A percentile compares a stretch with the other conserved stretches of the same genome.
phyloP scores from a whole-genome alignment of 2,888 invertebrate species.

The Ptilodon capucinus region DNA sequence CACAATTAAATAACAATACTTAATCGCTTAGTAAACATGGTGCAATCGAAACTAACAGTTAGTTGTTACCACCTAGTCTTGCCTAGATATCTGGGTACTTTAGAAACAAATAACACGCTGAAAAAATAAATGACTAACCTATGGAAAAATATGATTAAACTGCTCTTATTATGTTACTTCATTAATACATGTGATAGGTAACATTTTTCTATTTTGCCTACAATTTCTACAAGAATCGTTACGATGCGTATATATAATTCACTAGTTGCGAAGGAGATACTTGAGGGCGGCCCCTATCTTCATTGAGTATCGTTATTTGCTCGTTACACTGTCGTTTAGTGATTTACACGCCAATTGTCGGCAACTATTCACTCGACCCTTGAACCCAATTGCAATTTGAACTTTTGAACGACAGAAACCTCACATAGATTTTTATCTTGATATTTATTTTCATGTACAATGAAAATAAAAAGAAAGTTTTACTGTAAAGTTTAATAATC shows the following conservation, averaged over 20 bases:
- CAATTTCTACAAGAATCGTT: background rate
- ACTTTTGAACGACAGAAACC: slow-evolving; percentile 33
- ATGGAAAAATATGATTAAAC: no score
- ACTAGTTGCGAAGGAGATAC: slow-evolving; percentile 20
- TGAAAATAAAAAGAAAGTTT: background rate
- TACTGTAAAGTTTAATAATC: background rate
- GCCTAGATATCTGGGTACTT: no score
- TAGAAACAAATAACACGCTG: no score
- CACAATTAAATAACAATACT: slow-evolving; percentile 11
- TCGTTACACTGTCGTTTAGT: slow-evolving; percentile 51
- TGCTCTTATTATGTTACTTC: no score
- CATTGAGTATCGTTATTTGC: slow-evolving; percentile 59
- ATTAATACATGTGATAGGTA: no score
- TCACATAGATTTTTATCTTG: slow-evolving; percentile 15
- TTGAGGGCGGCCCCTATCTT: slow-evolving; percentile 66
- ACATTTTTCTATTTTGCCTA: background rate
- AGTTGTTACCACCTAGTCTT: no score
- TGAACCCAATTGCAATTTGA: slow-evolving; percentile 28
- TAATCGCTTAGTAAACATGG: slow-evolving; percentile 7
- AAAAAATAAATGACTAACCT: no score
- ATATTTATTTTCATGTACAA: background rate
- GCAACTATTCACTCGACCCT: slow-evolving; percentile 41
- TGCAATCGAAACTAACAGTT: no score
- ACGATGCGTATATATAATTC: slow-evolving; percentile 1
- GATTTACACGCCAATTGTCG: slow-evolving; percentile 67